These are phyloP conservation scores for Pomacea maculata DNA, from an alignment of 1,140 invertebrate genomes.

Conservation along the genomic window DNA sequence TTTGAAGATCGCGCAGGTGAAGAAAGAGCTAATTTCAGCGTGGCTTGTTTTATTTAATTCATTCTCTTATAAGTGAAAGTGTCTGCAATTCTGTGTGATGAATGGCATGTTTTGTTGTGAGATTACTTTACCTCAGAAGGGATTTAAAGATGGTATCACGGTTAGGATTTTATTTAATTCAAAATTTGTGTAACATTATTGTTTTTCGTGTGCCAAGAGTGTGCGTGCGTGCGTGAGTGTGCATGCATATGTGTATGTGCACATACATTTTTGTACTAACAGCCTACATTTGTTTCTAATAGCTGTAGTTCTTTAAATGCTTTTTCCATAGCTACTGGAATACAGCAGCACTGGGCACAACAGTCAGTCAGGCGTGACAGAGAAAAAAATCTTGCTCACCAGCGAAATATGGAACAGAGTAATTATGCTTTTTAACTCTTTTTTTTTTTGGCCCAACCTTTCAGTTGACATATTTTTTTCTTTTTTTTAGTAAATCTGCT, in stretches of 20 bases:
- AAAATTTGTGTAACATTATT: not conserved
- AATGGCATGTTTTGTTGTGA: no score
- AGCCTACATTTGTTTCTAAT: no score
- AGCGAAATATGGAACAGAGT: slow-evolving; percentile 50
- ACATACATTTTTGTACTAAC: no score
- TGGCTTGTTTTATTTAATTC: no score
- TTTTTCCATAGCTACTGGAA: slow-evolving; percentile 39
- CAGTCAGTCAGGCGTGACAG: slow-evolving; percentile 42
- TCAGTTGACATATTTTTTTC: not conserved
- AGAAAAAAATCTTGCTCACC: slow-evolving; percentile 41
- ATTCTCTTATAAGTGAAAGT: no score
- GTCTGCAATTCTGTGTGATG: no score
- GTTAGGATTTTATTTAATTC: not conserved
- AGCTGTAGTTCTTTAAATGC: slow-evolving; percentile 17
- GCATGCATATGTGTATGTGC: no score
- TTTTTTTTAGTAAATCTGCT: not conserved
- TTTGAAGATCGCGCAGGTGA: not conserved
- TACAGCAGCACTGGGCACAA: slow-evolving; percentile 43
- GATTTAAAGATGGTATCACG: not conserved
- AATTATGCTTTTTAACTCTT: not conserved
- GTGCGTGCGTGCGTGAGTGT: not conserved
- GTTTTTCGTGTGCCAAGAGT: not conserved
- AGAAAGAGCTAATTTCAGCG: not conserved
- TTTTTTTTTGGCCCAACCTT: not conserved
- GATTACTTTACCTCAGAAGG: not conserved